These are phyloP conservation scores for Dasyornis broadbenti DNA, from an alignment of 2,113 vertebrate genomes.

Conservation along the genomic window DNA sequence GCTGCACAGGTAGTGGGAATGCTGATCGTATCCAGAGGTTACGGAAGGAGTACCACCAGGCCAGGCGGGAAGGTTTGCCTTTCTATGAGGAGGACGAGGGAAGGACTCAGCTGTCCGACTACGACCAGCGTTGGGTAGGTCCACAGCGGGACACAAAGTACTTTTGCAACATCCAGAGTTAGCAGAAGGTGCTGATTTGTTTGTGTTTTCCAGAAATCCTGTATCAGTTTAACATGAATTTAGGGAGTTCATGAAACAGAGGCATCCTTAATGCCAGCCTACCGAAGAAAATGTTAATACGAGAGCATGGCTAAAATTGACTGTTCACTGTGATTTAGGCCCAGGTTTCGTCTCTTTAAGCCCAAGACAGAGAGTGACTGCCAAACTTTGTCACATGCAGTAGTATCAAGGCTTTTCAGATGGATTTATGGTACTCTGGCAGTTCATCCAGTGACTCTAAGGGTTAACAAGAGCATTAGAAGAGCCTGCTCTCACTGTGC, in stretches of 20 bases:
- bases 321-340: neutral
- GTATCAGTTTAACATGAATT: neutral
- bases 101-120: constrained; percentile 73
- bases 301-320: neutral
- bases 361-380: neutral
- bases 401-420: neutral
- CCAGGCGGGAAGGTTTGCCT: constrained; percentile 82
- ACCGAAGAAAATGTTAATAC: neutral
- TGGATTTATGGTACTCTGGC: neutral
- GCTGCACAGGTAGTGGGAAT: constrained; percentile 56
- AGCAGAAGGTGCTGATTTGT: neutral
- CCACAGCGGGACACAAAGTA: neutral
- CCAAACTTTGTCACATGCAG: neutral
- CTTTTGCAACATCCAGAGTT: neutral
- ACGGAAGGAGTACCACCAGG: constrained; percentile 92
- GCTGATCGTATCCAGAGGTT: constrained; percentile 91
- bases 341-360: neutral
- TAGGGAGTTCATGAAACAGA: neutral
- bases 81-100: constrained; percentile 84
- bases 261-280: neutral
- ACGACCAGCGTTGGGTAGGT: constrained; percentile 84
- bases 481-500: neutral
- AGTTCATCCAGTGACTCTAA: neutral
- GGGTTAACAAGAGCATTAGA: neutral
- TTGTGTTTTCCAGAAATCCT: neutral